Base-by-base conservation (phyloP, 2,888 invertebrate species). In the Uloborus plumipes region DNA sequence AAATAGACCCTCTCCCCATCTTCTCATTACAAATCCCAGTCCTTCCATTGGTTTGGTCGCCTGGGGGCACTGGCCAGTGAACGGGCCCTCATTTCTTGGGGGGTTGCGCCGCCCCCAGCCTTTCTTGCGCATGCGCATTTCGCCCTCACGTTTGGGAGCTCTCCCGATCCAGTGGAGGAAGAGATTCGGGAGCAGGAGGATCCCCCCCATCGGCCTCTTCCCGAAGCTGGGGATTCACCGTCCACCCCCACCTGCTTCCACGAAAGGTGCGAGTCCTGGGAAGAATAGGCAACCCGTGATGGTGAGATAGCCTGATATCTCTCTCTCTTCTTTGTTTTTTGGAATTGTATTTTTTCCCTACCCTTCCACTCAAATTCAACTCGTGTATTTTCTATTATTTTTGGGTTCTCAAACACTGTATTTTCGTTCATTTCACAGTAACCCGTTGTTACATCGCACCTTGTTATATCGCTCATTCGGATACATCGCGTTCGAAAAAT, bases 111-210 rank as follows among this genome's bases (percentile, higher is more conserved):
- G 73, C 73, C 59, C 22, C 55, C 70, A 58, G 50, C 79, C 79
- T 74, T 58, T 66, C 67, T 64, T 74, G 69, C 80, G 80, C 80
- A 15, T 65, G 80, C 80, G 80, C 65, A 74, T 58, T 81, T 67
- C 74, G 69, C 39, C 74, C 47, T 74, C 59, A 18, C 58, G 51
- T 59, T 66, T 72, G 22, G 67, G 66, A 71, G 71, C 53, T 49
- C 65, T 66, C 67, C 61, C 51, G 58, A 53, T 65, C 59, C 82
- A 76, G 71, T 67, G 82, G 76, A 47, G 39, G 61, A 20, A 65
- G 47, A 72, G 76, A 72, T 66, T 62, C 71, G 16, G 47, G 59
- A 72, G 80, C 53, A 67, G 26, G 84, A 66, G 84, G 86, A 73
- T 70, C 70, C 69, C 70, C 64, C 74, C 55, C 61, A 53, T 59